Conservation (phyloP, 2,113 vertebrate species). For the Nettapus auritus region DNA sequence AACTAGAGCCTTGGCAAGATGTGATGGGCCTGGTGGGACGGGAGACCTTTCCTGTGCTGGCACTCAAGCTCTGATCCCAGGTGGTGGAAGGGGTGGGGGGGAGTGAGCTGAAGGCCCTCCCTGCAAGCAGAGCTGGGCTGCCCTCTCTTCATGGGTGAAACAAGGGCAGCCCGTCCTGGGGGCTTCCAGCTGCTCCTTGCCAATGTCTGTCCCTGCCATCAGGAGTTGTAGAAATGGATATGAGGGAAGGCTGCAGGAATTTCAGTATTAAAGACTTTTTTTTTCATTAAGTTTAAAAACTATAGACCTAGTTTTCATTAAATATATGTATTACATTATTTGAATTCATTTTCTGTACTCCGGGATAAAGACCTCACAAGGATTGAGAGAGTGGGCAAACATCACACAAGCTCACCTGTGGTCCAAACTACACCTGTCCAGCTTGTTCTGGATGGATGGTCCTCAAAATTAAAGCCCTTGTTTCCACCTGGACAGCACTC, state of each 20-base stretch:
- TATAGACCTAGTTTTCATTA: background rate
- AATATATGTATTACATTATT: background rate
- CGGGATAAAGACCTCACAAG: background rate
- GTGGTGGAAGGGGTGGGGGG: background rate
- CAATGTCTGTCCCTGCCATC: background rate
- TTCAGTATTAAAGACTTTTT: background rate
- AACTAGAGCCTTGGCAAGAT: background rate
- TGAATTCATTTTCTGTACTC: background rate
- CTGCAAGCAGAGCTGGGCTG: background rate
- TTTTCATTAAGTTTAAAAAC: background rate
- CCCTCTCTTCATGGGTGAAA: background rate
- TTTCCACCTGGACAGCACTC: background rate
- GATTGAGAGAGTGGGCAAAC: too few species aligned
- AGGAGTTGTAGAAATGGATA: background rate
- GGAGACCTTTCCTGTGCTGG: accelerated
- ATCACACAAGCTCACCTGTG: too few species aligned
- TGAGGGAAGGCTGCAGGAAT: background rate
- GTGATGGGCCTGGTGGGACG: background rate
- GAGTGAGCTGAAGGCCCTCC: background rate
- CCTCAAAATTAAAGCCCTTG: background rate
- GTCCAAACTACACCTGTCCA: background rate
- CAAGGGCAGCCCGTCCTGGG: background rate
- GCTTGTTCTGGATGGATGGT: background rate
- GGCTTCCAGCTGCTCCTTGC: background rate
- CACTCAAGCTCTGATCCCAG: background rate